Percentiles rank a stretch among this genome's conserved stretches.
These are phyloP conservation scores for Torymus aiolomorphi DNA, from an alignment of 2,888 invertebrate genomes.

Conservation along the genomic window DNA sequence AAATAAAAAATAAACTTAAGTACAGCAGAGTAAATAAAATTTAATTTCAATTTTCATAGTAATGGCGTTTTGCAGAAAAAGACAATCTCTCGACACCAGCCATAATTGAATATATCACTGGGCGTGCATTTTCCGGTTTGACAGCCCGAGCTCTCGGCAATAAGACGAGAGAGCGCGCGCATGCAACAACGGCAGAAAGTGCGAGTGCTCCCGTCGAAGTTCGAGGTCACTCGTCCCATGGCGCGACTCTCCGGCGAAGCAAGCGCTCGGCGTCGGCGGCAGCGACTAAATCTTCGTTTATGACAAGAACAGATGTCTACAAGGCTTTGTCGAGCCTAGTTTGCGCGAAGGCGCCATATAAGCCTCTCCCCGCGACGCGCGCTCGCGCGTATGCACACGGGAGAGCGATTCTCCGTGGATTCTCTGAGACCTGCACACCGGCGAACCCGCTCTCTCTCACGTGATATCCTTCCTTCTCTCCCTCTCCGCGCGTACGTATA, in stretches of 20 bases:
- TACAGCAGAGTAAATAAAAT: neutral
- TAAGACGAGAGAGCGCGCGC: neutral
- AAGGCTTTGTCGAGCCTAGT: constrained; percentile 73
- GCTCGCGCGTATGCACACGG: neutral
- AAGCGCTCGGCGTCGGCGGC: constrained; percentile 28
- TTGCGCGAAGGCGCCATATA: constrained; percentile 72
- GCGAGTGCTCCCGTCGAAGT: constrained; percentile 33
- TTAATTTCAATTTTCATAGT: too few relatives aligned
- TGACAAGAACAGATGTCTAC: constrained; percentile 75
- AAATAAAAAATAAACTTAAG: neutral
- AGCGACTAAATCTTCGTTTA: constrained; percentile 70
- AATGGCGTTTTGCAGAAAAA: neutral
- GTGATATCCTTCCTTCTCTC: constrained; percentile 26
- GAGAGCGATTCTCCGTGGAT: neutral
- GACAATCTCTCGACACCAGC: neutral
- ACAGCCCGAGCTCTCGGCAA: neutral
- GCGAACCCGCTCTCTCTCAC: constrained; percentile 32
- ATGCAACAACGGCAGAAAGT: constrained; percentile 11
- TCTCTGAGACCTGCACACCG: neutral
- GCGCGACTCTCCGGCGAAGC: neutral
- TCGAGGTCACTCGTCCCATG: constrained; percentile 41
- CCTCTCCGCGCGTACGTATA: neutral
- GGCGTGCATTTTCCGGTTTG: neutral
- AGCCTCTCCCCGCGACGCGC: constrained; percentile 59
- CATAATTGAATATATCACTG: neutral